These are phyloP conservation scores for Fistularia commersonii DNA, from an alignment of 2,797 vertebrate species.

Conservation along the genomic window DNA sequence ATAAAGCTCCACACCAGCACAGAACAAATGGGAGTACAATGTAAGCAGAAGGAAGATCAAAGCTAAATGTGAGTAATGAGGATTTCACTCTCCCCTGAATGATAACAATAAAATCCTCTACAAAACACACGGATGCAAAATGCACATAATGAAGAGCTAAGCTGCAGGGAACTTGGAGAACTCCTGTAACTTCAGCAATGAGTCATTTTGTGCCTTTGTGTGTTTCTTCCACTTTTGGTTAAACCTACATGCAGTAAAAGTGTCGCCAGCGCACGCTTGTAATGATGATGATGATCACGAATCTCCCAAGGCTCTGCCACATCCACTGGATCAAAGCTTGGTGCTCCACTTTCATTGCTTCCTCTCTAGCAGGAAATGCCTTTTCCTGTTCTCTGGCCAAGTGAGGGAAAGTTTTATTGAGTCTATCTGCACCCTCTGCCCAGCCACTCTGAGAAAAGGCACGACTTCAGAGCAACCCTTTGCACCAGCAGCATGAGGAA, in stretches of 20 bases:
- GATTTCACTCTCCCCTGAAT: slow-evolving; percentile 51
- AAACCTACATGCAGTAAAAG: slow-evolving; percentile 58
- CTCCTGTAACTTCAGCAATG: slow-evolving; percentile 50
- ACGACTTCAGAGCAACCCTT: slow-evolving; percentile 15
- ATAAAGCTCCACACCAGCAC: slow-evolving; percentile 45
- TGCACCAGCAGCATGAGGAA: slow-evolving; percentile 19
- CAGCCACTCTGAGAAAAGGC: slow-evolving; percentile 28
- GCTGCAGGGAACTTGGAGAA: slow-evolving; percentile 50
- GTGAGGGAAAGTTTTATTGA: slow-evolving; percentile 58
- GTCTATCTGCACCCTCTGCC: slow-evolving; percentile 34
- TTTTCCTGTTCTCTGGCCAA: slow-evolving; percentile 62
- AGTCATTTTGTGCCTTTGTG: slow-evolving; percentile 51
- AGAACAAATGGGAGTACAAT: slow-evolving; percentile 59
- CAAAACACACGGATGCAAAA: slow-evolving; percentile 15
- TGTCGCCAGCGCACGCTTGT: slow-evolving; percentile 45
- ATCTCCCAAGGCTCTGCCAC: slow-evolving; percentile 46
- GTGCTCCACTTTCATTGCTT: slow-evolving; percentile 66
- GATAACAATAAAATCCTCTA: slow-evolving; percentile 49
- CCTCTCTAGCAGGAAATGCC: slow-evolving; percentile 66
- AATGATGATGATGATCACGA: slow-evolving; percentile 46
- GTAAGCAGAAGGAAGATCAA: slow-evolving; percentile 64
- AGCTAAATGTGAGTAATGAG: slow-evolving; percentile 60
- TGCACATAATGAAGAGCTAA: slow-evolving; percentile 37
- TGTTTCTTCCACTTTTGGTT: slow-evolving; percentile 33
- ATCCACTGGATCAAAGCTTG: slow-evolving; percentile 65